These are phyloP conservation scores for Laticauda colubrina DNA, from an alignment of 2,113 vertebrate species.

Conservation along the genomic window DNA sequence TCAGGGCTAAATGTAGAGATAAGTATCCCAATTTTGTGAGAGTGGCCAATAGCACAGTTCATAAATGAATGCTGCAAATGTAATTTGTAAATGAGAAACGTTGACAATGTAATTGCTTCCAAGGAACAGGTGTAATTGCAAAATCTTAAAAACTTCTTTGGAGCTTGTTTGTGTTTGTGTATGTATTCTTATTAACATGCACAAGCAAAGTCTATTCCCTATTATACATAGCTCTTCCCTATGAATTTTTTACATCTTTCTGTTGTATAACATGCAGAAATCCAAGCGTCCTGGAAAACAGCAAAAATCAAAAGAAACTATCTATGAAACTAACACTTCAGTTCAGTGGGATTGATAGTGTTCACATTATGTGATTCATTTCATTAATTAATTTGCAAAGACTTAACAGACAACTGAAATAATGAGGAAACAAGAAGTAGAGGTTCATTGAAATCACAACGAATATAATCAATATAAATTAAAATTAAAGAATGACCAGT, in stretches of 20 bases:
- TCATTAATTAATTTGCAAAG: neutral
- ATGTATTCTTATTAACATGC: neutral
- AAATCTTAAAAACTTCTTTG: neutral
- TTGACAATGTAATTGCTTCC: neutral
- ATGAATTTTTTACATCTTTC: neutral
- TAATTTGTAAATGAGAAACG: neutral
- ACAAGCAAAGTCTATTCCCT: neutral
- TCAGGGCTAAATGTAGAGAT: neutral
- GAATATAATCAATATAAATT: neutral
- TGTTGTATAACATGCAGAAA: neutral
- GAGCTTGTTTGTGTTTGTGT: neutral
- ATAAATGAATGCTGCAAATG: neutral
- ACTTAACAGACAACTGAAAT: neutral
- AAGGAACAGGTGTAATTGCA: neutral
- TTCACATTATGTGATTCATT: neutral
- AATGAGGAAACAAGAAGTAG: neutral
- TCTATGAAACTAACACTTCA: neutral
- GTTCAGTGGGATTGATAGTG: neutral
- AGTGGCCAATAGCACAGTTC: neutral
- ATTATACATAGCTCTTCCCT: neutral
- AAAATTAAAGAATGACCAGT: neutral
- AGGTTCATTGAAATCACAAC: neutral
- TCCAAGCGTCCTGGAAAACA: too few species aligned
- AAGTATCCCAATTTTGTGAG: neutral
- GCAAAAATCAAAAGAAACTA: neutral